A percentile compares a stretch with the other conserved stretches of the same genome.
phyloP scores from a whole-genome alignment of 1,140 invertebrate genomes.

The Diachasmimorpha longicaudata region DNA sequence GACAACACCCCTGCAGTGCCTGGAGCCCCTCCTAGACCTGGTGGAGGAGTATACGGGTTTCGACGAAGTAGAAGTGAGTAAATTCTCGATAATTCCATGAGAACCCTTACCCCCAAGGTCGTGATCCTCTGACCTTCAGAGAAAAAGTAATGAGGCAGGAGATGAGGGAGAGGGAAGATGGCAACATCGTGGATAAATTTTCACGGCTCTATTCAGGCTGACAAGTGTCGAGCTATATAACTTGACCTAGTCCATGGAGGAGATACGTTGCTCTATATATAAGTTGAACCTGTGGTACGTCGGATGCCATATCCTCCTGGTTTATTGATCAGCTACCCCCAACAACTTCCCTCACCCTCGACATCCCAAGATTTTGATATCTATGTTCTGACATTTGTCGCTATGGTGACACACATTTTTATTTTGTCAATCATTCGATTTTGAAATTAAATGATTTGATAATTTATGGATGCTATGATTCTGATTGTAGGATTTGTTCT shows the following conservation, averaged over 20 bases:
- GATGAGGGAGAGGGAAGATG: background rate
- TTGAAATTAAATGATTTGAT: too few species aligned
- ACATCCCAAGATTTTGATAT: slow-evolving; percentile 5
- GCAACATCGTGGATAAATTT: background rate
- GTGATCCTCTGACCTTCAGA: background rate
- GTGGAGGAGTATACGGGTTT: slow-evolving; percentile 87
- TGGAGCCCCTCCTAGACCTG: slow-evolving; percentile 83
- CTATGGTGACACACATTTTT: background rate
- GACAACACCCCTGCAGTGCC: slow-evolving; percentile 92
- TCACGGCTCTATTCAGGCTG: slow-evolving; percentile 30
- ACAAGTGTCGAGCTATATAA: slow-evolving; percentile 57
- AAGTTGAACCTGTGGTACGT: slow-evolving; percentile 45
- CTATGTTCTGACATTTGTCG: background rate
- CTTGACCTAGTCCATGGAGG: slow-evolving; percentile 62
- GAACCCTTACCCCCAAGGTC: background rate
- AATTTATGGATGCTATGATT: too few species aligned
- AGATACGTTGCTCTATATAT: slow-evolving; percentile 31
- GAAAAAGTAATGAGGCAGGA: background rate
- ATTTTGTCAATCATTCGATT: background rate
- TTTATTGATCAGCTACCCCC: slow-evolving; percentile 55
- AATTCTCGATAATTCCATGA: background rate
- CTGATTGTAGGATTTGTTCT: slow-evolving; percentile 83
- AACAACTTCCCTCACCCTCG: background rate
- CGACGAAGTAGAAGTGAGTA: slow-evolving; percentile 73
- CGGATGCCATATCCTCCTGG: slow-evolving; percentile 42